A percentile compares a stretch with the other conserved stretches of the same genome.
Conservation (phyloP, 64 coral and sea anemone species). For the Trachythela sp. region DNA sequence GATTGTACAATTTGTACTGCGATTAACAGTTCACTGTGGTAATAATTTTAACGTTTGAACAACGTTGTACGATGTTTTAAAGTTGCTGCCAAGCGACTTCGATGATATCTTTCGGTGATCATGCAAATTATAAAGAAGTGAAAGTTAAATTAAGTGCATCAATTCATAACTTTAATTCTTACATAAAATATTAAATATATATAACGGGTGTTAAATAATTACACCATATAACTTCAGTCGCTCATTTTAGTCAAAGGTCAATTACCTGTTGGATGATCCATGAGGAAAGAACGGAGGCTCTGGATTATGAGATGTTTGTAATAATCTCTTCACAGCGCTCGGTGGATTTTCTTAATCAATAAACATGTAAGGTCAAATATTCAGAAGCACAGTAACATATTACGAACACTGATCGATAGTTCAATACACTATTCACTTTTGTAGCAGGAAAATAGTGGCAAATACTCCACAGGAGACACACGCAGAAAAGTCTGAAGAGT, state of each 20-base stretch:
- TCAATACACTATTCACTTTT: background rate
- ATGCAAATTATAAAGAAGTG: no score
- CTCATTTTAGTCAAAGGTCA: background rate
- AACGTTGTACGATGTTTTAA: no score
- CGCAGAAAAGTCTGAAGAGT: no score
- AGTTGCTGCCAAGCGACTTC: no score
- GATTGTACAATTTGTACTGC: no score
- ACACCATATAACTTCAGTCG: background rate
- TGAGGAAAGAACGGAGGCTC: conserved; percentile 7
- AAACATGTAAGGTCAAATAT: background rate
- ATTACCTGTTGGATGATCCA: background rate
- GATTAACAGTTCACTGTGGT: no score
- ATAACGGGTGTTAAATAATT: background rate
- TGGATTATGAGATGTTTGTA: conserved; percentile 14
- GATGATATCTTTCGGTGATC: no score
- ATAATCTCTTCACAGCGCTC: background rate
- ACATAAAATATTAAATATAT: no score
- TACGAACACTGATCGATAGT: background rate
- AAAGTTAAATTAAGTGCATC: no score
- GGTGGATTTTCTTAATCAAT: background rate
- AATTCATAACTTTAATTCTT: no score
- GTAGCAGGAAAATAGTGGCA: background rate
- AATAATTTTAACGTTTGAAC: no score
- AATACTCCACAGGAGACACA: no score
- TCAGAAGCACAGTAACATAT: background rate